Conservation (phyloP, 2,888 invertebrate species). For the Aphidoletes aphidimyza region DNA sequence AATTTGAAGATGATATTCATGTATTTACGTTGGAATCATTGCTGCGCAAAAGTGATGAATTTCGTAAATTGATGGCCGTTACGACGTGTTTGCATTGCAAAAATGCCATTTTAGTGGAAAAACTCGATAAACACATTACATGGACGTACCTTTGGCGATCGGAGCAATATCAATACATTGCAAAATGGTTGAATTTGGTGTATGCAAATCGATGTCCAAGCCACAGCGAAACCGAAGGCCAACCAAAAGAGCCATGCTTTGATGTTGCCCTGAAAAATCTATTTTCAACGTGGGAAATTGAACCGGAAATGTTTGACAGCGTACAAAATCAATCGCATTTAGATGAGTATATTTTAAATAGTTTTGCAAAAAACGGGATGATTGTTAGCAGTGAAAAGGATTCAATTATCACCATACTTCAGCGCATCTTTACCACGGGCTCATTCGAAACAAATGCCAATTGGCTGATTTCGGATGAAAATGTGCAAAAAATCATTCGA, state of each 20-base stretch:
- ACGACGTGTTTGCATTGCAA: conserved; percentile 64
- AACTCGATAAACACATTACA: conserved; percentile 62
- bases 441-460: conserved; percentile 60
- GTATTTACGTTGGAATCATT: conserved; percentile 63
- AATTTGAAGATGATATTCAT: conserved; percentile 57
- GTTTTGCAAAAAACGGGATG: conserved; percentile 69
- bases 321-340: neutral
- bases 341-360: conserved; percentile 58
- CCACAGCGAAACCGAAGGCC: neutral
- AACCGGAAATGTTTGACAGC: conserved; percentile 62
- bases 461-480: neutral
- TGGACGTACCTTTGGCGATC: conserved; percentile 63
- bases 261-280: neutral
- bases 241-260: conserved; percentile 10
- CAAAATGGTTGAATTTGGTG: conserved; percentile 61
- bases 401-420: conserved; percentile 70
- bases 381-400: conserved; percentile 71
- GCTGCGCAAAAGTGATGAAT: conserved; percentile 62
- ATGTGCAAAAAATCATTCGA: conserved; percentile 15
- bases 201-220: neutral
- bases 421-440: conserved; percentile 69
- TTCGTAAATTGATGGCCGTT: conserved; percentile 61
- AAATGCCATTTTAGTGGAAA: conserved; percentile 62
- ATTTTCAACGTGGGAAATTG: conserved; percentile 61
- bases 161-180: conserved; percentile 59